Evolutionary conservation across 1,140 invertebrate genomes (phyloP).

Genomic region (Cotesia vestalis): DNA sequence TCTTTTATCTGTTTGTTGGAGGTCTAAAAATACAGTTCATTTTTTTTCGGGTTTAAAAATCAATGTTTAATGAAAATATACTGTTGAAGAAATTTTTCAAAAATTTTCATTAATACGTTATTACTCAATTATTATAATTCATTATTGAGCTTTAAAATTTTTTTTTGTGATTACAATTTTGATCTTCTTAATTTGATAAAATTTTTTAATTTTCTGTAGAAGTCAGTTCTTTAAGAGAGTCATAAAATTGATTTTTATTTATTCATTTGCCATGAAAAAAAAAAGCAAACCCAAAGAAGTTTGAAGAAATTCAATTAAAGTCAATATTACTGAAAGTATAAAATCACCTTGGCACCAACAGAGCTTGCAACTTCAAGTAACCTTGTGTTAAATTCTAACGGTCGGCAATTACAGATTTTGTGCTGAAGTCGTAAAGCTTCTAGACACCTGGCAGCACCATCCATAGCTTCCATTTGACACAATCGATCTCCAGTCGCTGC

Average conservation of each 20-base stretch:
- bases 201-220: too few relatives aligned
- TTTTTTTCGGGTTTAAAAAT: not conserved
- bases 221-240: too few relatives aligned
- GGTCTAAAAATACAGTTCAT: too few relatives aligned
- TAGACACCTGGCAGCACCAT: constrained; percentile 81
- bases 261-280: too few relatives aligned
- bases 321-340: not conserved
- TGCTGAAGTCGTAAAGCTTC: constrained; percentile 80
- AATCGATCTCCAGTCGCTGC: constrained; percentile 80
- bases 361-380: constrained; percentile 81
- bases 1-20: too few relatives aligned
- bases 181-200: too few relatives aligned
- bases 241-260: too few relatives aligned
- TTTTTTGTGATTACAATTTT: too few relatives aligned
- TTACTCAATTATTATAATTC: too few relatives aligned
- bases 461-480: constrained; percentile 88
- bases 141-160: not conserved
- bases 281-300: not conserved
- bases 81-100: not conserved
- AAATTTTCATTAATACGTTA: too few relatives aligned
- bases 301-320: not conserved
- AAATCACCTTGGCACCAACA: constrained; percentile 78
- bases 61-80: not conserved
- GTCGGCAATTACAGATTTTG: constrained; percentile 84
- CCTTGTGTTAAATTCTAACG: constrained; percentile 83